phyloP scores from a whole-genome alignment of 2,113 vertebrate species.

The Taurulus bubalis region DNA sequence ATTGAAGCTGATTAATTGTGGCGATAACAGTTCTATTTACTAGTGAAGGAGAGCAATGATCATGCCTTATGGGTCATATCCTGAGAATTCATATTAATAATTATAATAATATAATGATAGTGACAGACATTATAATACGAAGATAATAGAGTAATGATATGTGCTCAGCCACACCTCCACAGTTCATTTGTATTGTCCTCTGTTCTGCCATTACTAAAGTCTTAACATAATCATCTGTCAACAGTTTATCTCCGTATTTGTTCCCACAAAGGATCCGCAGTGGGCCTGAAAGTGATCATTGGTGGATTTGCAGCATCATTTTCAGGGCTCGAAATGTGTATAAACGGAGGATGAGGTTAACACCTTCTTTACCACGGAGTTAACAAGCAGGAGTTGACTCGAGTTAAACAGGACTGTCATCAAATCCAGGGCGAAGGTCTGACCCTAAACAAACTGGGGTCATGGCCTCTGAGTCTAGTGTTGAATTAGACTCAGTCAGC shows the following conservation, averaged over 20 bases:
- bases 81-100: slow-evolving; percentile 2
- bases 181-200: background rate
- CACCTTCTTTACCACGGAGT: slow-evolving; percentile 19
- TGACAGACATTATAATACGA: background rate
- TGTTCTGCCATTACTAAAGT: background rate
- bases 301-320: slow-evolving; percentile 30
- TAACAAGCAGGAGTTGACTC: slow-evolving; percentile 31
- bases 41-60: slow-evolving; percentile 24
- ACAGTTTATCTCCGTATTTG: background rate
- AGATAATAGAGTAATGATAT: background rate
- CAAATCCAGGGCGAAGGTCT: slow-evolving; percentile 33
- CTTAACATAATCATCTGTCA: slow-evolving; percentile 19
- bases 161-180: background rate
- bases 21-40: slow-evolving; percentile 43
- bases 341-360: slow-evolving; percentile 42
- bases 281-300: slow-evolving; percentile 10
- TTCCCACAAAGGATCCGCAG: background rate
- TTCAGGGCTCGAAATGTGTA: slow-evolving; percentile 12
- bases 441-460: slow-evolving; percentile 48
- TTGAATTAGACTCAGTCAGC: slow-evolving; percentile 27
- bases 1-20: slow-evolving; percentile 48
- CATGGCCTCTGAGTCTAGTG: slow-evolving; percentile 17
- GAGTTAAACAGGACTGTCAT: slow-evolving; percentile 59
- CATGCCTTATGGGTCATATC: slow-evolving; percentile 11
- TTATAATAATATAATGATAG: slow-evolving; percentile 4